Evolutionary conservation across 2,797 vertebrate species (phyloP).

Genomic region (Chromobotia macracanthus): DNA sequence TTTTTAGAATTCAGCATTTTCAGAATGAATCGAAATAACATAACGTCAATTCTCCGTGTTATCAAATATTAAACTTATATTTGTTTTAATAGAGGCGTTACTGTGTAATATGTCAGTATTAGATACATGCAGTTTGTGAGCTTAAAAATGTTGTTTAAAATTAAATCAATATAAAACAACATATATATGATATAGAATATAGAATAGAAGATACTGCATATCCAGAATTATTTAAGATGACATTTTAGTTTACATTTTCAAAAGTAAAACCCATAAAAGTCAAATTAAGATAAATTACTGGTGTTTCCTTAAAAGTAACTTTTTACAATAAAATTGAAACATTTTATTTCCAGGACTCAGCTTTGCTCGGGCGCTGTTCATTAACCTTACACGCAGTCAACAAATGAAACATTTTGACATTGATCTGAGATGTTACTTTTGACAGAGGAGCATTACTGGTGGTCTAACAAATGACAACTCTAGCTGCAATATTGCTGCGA

Average conservation of each 20-base stretch:
- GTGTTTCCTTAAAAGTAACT: background rate
- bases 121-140: background rate
- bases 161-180: background rate
- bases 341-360: too few species aligned
- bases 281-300: background rate
- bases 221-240: background rate
- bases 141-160: background rate
- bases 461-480: conserved; percentile 36
- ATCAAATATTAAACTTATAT: too few species aligned
- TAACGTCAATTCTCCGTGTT: background rate
- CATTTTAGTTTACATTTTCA: background rate
- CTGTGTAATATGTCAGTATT: background rate
- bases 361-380: background rate
- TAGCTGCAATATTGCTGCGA: conserved; percentile 14
- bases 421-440: conserved; percentile 28
- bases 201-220: background rate
- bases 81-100: too few species aligned
- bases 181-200: background rate
- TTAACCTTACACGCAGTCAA: background rate
- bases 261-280: background rate
- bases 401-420: conserved; percentile 22
- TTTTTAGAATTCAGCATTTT: conserved; percentile 4
- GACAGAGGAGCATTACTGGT: conserved; percentile 11
- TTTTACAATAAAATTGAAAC: too few species aligned
- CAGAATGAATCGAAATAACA: conserved; percentile 5